Conservation (phyloP, 2,888 invertebrate genomes). For the Osmoderma eremita region DNA sequence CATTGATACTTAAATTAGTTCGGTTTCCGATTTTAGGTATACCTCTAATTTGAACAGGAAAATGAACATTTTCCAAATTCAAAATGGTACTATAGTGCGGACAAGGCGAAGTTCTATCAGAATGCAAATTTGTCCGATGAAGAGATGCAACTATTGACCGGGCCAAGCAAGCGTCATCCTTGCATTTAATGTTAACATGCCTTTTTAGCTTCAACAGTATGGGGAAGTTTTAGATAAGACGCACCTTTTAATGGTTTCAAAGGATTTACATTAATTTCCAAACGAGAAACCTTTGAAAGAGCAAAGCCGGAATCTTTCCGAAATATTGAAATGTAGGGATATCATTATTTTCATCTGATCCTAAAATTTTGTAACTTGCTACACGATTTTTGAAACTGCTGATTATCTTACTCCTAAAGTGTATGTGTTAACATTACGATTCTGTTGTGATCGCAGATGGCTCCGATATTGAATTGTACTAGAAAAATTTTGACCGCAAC, state of each 20-base stretch:
- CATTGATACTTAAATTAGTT: slow-evolving; percentile 40
- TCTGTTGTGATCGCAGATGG: too few species aligned
- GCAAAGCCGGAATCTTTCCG: too few species aligned
- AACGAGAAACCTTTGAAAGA: slow-evolving; percentile 40
- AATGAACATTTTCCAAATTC: slow-evolving; percentile 46
- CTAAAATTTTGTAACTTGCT: too few species aligned
- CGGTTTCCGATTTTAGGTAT: slow-evolving; percentile 41
- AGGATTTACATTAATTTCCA: slow-evolving; percentile 48
- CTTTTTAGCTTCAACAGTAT: slow-evolving; percentile 43
- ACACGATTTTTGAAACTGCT: too few species aligned
- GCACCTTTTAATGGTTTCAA: slow-evolving; percentile 46
- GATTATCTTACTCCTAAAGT: too few species aligned
- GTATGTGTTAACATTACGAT: too few species aligned
- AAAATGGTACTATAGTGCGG: slow-evolving; percentile 36
- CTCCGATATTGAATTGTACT: too few species aligned
- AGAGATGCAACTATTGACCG: slow-evolving; percentile 50
- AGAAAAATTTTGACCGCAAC: too few species aligned
- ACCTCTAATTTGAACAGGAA: slow-evolving; percentile 47
- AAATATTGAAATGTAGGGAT: too few species aligned
- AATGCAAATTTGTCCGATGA: slow-evolving; percentile 40
- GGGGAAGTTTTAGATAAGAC: slow-evolving; percentile 43
- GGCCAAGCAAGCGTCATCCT: slow-evolving; percentile 49
- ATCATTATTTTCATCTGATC: too few species aligned
- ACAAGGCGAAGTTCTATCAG: slow-evolving; percentile 41
- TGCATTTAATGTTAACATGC: slow-evolving; percentile 50